phyloP scores from a whole-genome alignment of 2,113 vertebrate genomes.

The Apistogramma diplotaenia region DNA sequence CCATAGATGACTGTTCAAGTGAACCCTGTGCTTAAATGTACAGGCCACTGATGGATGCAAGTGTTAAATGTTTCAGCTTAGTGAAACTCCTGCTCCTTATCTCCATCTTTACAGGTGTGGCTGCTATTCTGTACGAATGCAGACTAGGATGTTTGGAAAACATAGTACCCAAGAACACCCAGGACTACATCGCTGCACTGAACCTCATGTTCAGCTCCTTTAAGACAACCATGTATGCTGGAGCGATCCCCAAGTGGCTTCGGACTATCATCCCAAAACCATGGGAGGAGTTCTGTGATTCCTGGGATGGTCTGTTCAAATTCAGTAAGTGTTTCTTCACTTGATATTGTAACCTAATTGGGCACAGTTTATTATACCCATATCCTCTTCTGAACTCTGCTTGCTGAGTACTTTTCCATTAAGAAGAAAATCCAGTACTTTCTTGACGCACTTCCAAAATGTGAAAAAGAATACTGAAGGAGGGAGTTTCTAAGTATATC shows the following conservation, averaged over 20 bases:
- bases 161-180: conserved; percentile 79
- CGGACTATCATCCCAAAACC: conserved; percentile 88
- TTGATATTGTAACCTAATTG: neutral
- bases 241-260: conserved; percentile 92
- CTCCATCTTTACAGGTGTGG: conserved; percentile 77
- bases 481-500: neutral
- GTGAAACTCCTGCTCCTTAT: neutral
- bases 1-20: neutral
- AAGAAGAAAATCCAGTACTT: neutral
- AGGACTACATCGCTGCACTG: conserved; percentile 87
- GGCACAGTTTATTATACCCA: neutral
- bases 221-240: conserved; percentile 94
- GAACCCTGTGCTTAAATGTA: neutral
- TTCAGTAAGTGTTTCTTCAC: conserved; percentile 82
- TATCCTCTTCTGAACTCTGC: too few relatives aligned
- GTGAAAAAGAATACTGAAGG: neutral
- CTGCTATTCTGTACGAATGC: conserved; percentile 86
- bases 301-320: conserved; percentile 94
- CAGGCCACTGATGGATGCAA: neutral
- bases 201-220: conserved; percentile 95
- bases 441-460: too few relatives aligned
- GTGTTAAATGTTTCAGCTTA: neutral
- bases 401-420: neutral
- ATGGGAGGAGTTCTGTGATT: conserved; percentile 91
- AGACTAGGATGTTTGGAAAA: conserved; percentile 88